Evolutionary conservation across 2,888 invertebrate genomes (phyloP), one percentile per base, ranked within the genome.

Genomic region (Orthonychiurus folsomi): DNA sequence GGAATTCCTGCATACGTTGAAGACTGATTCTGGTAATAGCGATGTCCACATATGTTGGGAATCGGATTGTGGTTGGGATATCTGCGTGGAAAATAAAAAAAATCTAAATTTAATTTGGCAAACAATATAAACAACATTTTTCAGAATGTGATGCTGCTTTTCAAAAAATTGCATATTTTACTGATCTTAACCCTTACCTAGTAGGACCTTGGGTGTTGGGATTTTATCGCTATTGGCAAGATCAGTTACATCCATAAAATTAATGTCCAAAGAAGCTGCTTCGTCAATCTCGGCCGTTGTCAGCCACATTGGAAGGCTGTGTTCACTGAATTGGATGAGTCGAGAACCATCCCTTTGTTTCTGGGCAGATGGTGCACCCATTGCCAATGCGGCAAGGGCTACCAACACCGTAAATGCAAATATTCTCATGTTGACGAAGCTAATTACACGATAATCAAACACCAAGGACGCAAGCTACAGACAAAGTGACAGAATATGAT

Each of bases 41-140:
- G 15, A 9, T 12, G 18, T 54, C 37, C 1, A 60, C 60, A 3
- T 24, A 20, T 3, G 53, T 20, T 21, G 53, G 37, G 47, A 54
- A 54, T 15, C 48, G 28, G 2, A 54, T 18, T n/a, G 54, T 37
- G 2, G 54, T 54, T 23, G 60, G 60, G 37, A 59, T 25, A n/a
- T 24, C 59, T 50, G 50, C 21, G 9, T 3, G 24, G 24, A 5
- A 20, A 24, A 55, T 25, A 12, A 55, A 24, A 55, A 47, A 12
- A 18, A 12, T 18, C 12, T 47, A 47, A 47, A 47, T 12, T 47
- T 12, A 12, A 47, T 47, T 12, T 12, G n/a, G 48, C 12, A 12
- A 47, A 47, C 48, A 47, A 12, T 47, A 47, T 47, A 47, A 47
- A 47, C n/a, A n/a, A n/a, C n/a, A n/a, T n/a, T n/a, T n/a, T n/a